A percentile compares a stretch with the other conserved stretches of the same genome.
phyloP scores from a whole-genome alignment of 2,888 invertebrate genomes.

The Epinotia nisella region DNA sequence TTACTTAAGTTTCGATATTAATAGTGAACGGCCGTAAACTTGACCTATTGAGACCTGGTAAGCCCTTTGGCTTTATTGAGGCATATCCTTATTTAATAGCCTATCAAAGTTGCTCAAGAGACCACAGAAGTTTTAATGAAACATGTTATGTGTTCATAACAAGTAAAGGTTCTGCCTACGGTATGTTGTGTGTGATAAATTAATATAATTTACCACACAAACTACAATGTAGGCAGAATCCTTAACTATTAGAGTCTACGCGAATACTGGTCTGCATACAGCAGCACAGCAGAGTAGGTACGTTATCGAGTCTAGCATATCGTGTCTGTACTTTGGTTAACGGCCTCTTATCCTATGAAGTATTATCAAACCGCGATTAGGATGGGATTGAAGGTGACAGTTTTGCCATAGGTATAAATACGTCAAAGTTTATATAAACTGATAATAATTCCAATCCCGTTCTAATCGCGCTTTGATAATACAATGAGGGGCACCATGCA shows the following conservation, averaged over 20 bases:
- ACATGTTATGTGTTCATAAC: not conserved
- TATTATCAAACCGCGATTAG: no score
- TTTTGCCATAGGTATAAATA: no score
- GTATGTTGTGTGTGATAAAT: not conserved
- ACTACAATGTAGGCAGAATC: no score
- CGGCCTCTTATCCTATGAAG: not conserved
- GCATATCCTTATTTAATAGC: constrained; percentile 19
- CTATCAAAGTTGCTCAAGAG: constrained; percentile 3
- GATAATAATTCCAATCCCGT: no score
- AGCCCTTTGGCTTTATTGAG: constrained; percentile 14
- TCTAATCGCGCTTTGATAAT: no score
- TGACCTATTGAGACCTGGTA: not conserved
- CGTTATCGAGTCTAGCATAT: no score
- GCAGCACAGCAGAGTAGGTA: no score
- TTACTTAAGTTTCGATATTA: not conserved
- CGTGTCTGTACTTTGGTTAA: constrained; percentile 66
- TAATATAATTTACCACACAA: no score
- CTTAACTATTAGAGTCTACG: no score
- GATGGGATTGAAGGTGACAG: no score
- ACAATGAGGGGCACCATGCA: constrained; percentile 47
- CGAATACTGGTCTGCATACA: no score
- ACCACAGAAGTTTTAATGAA: constrained; percentile 7
- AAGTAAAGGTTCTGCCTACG: not conserved
- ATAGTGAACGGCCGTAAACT: constrained; percentile 7
- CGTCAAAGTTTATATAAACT: no score